A percentile compares a stretch with the other conserved stretches of the same genome.
These are phyloP conservation scores for Silurus meridionalis DNA, from an alignment of 2,113 vertebrate genomes.

Conservation along the genomic window DNA sequence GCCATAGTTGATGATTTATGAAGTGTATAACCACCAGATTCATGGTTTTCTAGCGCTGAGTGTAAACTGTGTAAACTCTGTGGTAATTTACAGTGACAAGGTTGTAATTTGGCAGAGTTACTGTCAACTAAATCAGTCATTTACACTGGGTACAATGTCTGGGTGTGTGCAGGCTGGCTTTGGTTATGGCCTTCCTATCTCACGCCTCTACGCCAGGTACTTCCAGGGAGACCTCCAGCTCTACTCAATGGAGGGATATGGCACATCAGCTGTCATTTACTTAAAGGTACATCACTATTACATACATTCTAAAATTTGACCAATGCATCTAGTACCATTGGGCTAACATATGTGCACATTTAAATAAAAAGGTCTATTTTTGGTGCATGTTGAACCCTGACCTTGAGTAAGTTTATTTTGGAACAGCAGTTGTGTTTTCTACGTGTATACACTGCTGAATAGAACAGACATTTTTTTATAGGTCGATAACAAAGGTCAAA, in stretches of 20 bases:
- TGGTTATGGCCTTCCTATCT: conserved; percentile 96
- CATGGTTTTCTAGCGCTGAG: background rate
- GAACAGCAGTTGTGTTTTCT: background rate
- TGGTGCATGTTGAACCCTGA: background rate
- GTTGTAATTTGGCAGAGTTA: conserved; percentile 52
- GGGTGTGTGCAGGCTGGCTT: conserved; percentile 85
- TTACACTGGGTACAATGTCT: conserved; percentile 34
- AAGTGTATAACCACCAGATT: background rate
- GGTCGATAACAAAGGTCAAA: background rate
- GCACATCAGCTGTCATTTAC: conserved; percentile 94
- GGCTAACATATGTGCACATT: background rate
- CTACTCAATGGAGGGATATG: conserved; percentile 93
- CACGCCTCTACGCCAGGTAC: conserved; percentile 95
- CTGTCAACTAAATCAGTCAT: conserved; percentile 35
- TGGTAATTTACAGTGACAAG: conserved; percentile 8
- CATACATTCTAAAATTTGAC: background rate
- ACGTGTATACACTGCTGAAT: background rate
- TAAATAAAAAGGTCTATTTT: too few relatives aligned
- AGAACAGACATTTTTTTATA: background rate
- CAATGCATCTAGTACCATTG: background rate
- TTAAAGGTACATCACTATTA: conserved; percentile 80
- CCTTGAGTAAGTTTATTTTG: background rate
- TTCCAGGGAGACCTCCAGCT: conserved; percentile 97
- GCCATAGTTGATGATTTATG: background rate
- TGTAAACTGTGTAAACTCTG: conserved; percentile 16